Base-by-base conservation (phyloP, 64 coral and sea anemone genomes). In the Porites australiensis region DNA sequence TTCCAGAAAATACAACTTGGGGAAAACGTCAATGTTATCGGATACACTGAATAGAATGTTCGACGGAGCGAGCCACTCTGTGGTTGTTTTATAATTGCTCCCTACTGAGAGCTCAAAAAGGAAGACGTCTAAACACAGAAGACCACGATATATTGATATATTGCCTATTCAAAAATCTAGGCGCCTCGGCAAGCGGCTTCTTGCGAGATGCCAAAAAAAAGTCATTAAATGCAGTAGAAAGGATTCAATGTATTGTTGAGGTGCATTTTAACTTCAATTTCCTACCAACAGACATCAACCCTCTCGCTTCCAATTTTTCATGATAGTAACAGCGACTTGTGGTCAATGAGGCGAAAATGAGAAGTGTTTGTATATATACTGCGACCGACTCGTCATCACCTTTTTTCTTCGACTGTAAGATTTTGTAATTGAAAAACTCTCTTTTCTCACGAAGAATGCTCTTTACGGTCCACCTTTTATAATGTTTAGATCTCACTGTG, bases 31-130 rank as follows among this genome's bases (percentile, higher is more conserved):
- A 5, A 37, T 3, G 61, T 6, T 68, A 67, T 69, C 61, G 18
- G 81, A 69, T 84, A 84, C 69, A 46, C 4, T 67, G 27, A 84
- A 20, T 68, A 46, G 81, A 84, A 44, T 84, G 67, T 83, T 84
- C 64, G 4, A 66, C 52, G 69, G 70, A 66, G 69, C 60, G 82
- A 60, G 58, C 86, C 63, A 72, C 89, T 82, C 82, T 89, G 68
- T 73, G 88, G 92, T 94, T 74, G 77, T 89, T 75, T 84, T 84
- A 88, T 84, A 94, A 94, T 94, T 94, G 88, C 92, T 59, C 92
- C 92, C 92, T 77, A 94, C 92, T 94, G 92, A 63, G 87, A 89
- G n/a, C 37, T 12, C 61, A 73, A 76, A 65, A 79, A 64, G 18
- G 74, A 72, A 62, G 44, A 50, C 77, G 63, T 84, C 81, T 84